Conservation (phyloP, 2,113 vertebrate genomes). For the Monopterus albus region DNA sequence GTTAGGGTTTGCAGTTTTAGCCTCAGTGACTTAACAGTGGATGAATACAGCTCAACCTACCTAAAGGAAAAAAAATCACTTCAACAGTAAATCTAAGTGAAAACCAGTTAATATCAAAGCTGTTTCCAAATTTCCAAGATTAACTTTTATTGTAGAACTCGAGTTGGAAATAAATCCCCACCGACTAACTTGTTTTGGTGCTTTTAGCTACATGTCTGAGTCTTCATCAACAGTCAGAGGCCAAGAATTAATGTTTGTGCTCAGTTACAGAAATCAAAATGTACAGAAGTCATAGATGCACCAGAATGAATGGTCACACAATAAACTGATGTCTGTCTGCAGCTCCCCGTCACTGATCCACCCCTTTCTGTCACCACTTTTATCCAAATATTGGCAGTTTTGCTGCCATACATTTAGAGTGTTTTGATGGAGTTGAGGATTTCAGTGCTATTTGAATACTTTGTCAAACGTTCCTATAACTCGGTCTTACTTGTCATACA, state of each 20-base stretch:
- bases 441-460: slow-evolving; percentile 20
- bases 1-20: slow-evolving; percentile 5
- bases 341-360: background rate
- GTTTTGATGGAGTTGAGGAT: background rate
- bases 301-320: background rate
- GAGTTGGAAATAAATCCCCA: background rate
- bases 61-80: too few species aligned
- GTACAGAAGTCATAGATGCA: background rate
- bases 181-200: too few species aligned
- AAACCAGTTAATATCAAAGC: background rate
- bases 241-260: background rate
- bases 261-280: background rate
- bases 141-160: background rate
- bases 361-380: background rate
- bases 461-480: slow-evolving; percentile 10
- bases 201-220: too few species aligned
- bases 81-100: too few species aligned
- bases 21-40: background rate
- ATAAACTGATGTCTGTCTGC: background rate
- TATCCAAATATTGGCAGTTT: slow-evolving; percentile 44
- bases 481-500: background rate
- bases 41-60: background rate
- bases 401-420: background rate
- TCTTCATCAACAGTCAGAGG: background rate
- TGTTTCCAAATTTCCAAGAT: background rate